Base-by-base conservation (phyloP, 2,113 vertebrate species). In the Perognathus longimembris region DNA sequence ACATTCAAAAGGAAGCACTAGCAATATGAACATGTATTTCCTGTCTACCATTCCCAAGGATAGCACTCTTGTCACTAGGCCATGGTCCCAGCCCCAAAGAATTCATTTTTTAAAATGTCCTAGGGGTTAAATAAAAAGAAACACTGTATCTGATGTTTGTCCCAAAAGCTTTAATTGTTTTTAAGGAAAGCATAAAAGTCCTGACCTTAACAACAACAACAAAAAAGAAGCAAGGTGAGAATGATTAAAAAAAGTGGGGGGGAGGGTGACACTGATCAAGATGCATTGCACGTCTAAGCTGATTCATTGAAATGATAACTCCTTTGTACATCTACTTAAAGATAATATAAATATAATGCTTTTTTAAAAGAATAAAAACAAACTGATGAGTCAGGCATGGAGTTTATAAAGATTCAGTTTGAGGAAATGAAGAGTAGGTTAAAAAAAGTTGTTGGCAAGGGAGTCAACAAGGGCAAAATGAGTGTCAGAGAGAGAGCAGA, bases 391-490 rank as follows among this genome's bases (percentile, higher is more conserved):
- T 93, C 80, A 93, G 71, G 30, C 66, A 95, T 61, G 91, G 45
- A 88, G 71, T 94, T 88, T 86, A 91, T 71, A 84, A 97, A 94
- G 96, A 89, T 64, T 93, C 86, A 81, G 85, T 40, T 94, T 95
- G 91, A 93, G 80, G 69, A 92, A 89, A 89, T 89, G 88, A 92
- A 79, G 26, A 79, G 77, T 36, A 94, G n/a, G 50, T 94, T 85
- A 28, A 92, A 95, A 89, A 86, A 75, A 95, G 94, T 92, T 95
- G 91, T 90, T 95, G 94, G 95, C 94, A 96, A 96, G 78, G 85
- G 95, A 95, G 74, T 92, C 94, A 96, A 95, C 93, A 96, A 96
- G 97, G 96, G 96, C 93, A 97, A 93, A 93, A 82, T 74, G 50
- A 95, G 90, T 92, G 95, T 94, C 92, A 95, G 77, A 54, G 59